These are phyloP conservation scores for Keiferia lycopersicella DNA, from an alignment of 2,888 invertebrate genomes.

Conservation along the genomic window DNA sequence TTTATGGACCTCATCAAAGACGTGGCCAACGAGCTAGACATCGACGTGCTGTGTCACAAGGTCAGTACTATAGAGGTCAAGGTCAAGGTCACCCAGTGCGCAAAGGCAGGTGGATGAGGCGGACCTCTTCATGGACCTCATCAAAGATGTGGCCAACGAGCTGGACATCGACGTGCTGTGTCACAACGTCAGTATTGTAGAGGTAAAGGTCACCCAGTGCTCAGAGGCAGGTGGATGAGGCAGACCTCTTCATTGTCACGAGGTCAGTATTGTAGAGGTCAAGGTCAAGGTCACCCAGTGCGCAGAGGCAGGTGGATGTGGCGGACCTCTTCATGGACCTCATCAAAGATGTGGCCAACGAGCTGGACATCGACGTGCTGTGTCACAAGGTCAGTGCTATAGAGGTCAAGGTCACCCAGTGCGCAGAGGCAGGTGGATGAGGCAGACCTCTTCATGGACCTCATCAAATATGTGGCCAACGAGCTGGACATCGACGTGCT, in stretches of 20 bases:
- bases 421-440: too few species aligned
- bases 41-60: conserved; percentile 97
- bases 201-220: too few species aligned
- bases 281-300: too few species aligned
- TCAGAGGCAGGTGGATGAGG: neutral
- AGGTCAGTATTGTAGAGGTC: conserved; percentile 62
- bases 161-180: conserved; percentile 96
- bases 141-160: conserved; percentile 97
- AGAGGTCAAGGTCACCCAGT: too few species aligned
- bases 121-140: conserved; percentile 84
- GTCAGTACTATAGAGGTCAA: conserved; percentile 44
- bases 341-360: conserved; percentile 97
- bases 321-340: conserved; percentile 91
- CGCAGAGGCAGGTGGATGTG: too few species aligned
- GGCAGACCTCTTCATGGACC: too few species aligned
- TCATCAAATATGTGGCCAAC: too few species aligned
- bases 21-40: conserved; percentile 97
- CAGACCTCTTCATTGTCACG: conserved; percentile 87
- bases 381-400: conserved; percentile 89
- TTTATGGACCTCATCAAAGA: conserved; percentile 98
- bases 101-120: neutral
- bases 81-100: too few species aligned
- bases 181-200: conserved; percentile 85
- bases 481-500: too few species aligned
- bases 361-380: conserved; percentile 95